Conservation (phyloP, 64 coral and sea anemone genomes). For the Actinia tenebrosa region DNA sequence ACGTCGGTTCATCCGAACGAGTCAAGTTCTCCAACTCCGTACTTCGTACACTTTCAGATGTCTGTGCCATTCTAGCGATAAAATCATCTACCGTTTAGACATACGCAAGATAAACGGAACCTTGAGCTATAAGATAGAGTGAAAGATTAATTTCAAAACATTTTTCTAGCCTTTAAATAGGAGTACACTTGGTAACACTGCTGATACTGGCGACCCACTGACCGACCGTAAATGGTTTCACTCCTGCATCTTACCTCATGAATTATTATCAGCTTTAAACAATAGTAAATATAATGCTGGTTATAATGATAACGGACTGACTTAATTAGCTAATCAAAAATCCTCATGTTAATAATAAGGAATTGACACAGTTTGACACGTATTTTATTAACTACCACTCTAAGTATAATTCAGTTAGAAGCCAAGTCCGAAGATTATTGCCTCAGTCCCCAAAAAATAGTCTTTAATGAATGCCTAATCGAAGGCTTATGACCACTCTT, state of each 20-base stretch:
- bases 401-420: no score
- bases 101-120: not conserved
- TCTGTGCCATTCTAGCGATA: not conserved
- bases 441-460: no score
- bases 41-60: slow-evolving; percentile 1
- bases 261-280: not conserved
- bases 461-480: no score
- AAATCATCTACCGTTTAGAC: not conserved
- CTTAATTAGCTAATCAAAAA: not conserved
- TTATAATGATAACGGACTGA: not conserved
- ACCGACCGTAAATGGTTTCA: not conserved
- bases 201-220: not conserved
- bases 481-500: no score
- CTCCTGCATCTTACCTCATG: not conserved
- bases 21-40: not conserved
- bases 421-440: no score
- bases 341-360: not conserved
- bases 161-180: not conserved
- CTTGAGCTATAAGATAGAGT: not conserved
- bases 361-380: no score
- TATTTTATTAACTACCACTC: no score
- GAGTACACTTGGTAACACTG: not conserved
- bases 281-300: not conserved
- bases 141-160: not conserved
- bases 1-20: not conserved